A percentile compares a stretch with the other conserved stretches of the same genome.
Conservation (phyloP, 1,140 invertebrate genomes). For the Stegodyphus mimosarum region DNA sequence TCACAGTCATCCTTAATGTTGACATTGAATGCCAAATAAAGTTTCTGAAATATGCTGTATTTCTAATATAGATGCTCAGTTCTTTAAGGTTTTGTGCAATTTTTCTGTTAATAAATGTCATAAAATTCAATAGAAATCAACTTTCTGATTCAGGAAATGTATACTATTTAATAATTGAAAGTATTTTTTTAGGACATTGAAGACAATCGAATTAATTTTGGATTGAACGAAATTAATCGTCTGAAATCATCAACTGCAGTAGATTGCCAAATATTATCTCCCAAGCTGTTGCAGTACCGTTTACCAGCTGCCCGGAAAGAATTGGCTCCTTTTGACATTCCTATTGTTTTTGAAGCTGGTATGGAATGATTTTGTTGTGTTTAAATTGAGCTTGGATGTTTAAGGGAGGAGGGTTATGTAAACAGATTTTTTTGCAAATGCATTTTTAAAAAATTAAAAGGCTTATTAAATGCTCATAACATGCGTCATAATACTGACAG, state of each 20-base stretch:
- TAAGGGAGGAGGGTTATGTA: background rate
- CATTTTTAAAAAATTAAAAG: too few relatives aligned
- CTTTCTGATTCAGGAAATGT: background rate
- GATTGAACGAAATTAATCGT: conserved; percentile 28
- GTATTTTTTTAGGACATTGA: conserved; percentile 8
- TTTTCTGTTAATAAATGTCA: too few relatives aligned
- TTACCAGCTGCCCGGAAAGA: conserved; percentile 3
- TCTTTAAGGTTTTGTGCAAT: too few relatives aligned
- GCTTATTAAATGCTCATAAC: too few relatives aligned
- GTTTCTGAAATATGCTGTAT: too few relatives aligned
- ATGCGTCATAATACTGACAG: too few relatives aligned
- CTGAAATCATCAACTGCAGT: background rate
- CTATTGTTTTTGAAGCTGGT: conserved; percentile 44
- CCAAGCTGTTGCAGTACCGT: conserved; percentile 11
- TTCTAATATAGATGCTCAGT: too few relatives aligned
- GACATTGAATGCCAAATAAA: too few relatives aligned
- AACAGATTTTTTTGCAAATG: background rate
- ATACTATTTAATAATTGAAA: background rate
- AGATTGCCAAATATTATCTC: conserved; percentile 14
- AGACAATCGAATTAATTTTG: conserved; percentile 25
- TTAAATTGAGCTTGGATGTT: background rate
- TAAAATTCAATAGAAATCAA: too few relatives aligned
- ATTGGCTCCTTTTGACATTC: conserved; percentile 4
- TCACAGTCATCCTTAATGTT: too few relatives aligned
- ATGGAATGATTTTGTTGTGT: background rate